Percentiles rank a stretch among this genome's conserved stretches.
Evolutionary conservation across 2,113 vertebrate species (phyloP).

Genomic region (Phrynosoma platyrhinos): DNA sequence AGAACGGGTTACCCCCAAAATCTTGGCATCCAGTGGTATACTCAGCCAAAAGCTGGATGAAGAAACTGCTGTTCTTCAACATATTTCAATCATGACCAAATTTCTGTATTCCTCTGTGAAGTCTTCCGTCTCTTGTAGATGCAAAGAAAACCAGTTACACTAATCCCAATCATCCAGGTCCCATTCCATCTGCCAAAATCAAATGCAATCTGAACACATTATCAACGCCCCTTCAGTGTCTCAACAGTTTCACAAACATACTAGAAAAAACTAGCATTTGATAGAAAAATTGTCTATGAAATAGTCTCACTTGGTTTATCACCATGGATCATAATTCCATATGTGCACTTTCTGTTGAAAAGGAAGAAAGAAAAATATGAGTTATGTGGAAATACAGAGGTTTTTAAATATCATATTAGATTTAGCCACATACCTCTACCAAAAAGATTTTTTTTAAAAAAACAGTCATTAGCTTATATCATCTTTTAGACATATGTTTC

Average conservation of each 20-base stretch:
- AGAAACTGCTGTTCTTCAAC: constrained; percentile 53
- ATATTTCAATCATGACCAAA: constrained; percentile 48
- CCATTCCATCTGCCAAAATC: constrained; percentile 66
- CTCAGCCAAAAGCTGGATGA: constrained; percentile 55
- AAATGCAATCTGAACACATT: constrained; percentile 68
- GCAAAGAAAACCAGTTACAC: constrained; percentile 53
- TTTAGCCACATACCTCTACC: background rate
- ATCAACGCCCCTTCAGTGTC: constrained; percentile 60
- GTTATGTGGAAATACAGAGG: background rate
- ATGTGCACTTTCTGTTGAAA: constrained; percentile 72
- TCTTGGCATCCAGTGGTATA: constrained; percentile 27
- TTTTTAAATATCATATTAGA: background rate
- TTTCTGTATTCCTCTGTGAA: constrained; percentile 50
- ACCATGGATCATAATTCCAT: constrained; percentile 82
- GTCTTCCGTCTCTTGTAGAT: constrained; percentile 66
- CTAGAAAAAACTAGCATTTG: constrained; percentile 73
- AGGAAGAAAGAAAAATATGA: constrained; percentile 11
- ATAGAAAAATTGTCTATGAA: constrained; percentile 81
- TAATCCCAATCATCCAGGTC: constrained; percentile 63
- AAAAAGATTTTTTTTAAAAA: background rate
- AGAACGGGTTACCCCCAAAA: constrained; percentile 32
- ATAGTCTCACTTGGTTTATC: constrained; percentile 67
- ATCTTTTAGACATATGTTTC: no score
- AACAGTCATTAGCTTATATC: no score
- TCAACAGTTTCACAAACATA: constrained; percentile 83